Evolutionary conservation across 2,797 vertebrate species (phyloP), one percentile per base, ranked within the genome.

Genomic region (Pangasius djambal): DNA sequence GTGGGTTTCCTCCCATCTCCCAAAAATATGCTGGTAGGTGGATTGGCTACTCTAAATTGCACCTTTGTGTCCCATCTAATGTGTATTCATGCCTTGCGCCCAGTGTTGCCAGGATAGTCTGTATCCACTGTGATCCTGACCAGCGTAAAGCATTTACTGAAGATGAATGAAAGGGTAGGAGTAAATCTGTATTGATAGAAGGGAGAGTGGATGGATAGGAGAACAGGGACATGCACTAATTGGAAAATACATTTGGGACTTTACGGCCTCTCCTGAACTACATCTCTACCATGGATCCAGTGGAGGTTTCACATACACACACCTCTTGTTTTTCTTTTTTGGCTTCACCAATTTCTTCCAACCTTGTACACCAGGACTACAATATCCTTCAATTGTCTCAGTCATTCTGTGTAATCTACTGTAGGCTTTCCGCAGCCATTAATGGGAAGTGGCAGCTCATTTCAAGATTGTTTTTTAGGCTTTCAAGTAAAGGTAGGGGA

Each of bases 401-500:
- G 5, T 90, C 93, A 92, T 91, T 84, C 87, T 90, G 1, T 91
- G 18, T 92, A 91, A 92, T 88, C 91, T 91, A 88, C 63, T 81
- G 89, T 48, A 48, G 48, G 8, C 8, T 48, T 93, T 92, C n/a
- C 1, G 1, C 83, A 85, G 91, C 61, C 25, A 83, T 89, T 95
- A 95, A 96, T 95, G 89, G 70, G 92, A 95, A 82, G 81, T 87
- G 95, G 95, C 95, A 94, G 94, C 92, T 91, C 85, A 93, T 94
- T 95, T 91, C 83, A 88, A 93, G 92, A 90, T 94, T 93, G 44
- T 94, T 52, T 50, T 77, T 78, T 93, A 93, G 94, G 93, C 94
- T 63, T 63, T 63, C 12, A 44, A 44, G 55, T 28, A 83, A 63
- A 16, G 34, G 12, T 63, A 28, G 4, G n/a, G 55, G 31, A 82